Evolutionary conservation across 1,140 invertebrate species (phyloP).

Genomic region (Platyura marginata): DNA sequence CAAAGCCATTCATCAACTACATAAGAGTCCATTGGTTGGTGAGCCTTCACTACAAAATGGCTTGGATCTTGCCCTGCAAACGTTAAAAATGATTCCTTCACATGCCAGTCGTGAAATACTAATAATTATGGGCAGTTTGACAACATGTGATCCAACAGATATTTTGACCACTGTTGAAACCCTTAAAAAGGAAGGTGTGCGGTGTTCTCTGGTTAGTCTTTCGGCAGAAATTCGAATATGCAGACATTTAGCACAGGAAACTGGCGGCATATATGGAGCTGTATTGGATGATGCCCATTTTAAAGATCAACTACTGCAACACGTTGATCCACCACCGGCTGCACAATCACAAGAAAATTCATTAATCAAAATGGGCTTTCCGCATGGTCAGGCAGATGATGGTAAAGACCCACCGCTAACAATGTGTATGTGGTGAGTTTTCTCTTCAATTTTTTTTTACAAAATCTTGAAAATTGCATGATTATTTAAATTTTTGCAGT

Average conservation of each 20-base stretch:
- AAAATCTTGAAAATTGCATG: background rate
- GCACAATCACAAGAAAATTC: slow-evolving; percentile 60
- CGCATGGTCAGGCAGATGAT: slow-evolving; percentile 37
- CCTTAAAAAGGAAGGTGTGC: slow-evolving; percentile 51
- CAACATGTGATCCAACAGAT: slow-evolving; percentile 91
- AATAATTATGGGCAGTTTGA: slow-evolving; percentile 83
- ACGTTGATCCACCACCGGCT: slow-evolving; percentile 77
- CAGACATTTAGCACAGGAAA: slow-evolving; percentile 63
- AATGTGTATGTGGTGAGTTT: slow-evolving; percentile 68
- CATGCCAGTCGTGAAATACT: slow-evolving; percentile 87
- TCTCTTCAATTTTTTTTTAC: background rate
- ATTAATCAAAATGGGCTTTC: slow-evolving; percentile 87
- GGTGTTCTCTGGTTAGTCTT: slow-evolving; percentile 86
- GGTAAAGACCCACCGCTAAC: slow-evolving; percentile 48
- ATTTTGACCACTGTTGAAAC: slow-evolving; percentile 67
- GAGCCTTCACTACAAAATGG: slow-evolving; percentile 93
- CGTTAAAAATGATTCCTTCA: slow-evolving; percentile 73
- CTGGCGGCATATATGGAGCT: slow-evolving; percentile 26
- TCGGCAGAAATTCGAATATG: slow-evolving; percentile 90
- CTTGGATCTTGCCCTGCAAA: slow-evolving; percentile 68
- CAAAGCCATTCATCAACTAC: slow-evolving; percentile 38
- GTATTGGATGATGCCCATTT: slow-evolving; percentile 83
- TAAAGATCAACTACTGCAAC: slow-evolving; percentile 52
- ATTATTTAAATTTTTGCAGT: slow-evolving; percentile 32
- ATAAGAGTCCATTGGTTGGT: slow-evolving; percentile 42